phyloP scores from a whole-genome alignment of 2,797 vertebrate genomes.

The Acipenser oxyrinchus region DNA sequence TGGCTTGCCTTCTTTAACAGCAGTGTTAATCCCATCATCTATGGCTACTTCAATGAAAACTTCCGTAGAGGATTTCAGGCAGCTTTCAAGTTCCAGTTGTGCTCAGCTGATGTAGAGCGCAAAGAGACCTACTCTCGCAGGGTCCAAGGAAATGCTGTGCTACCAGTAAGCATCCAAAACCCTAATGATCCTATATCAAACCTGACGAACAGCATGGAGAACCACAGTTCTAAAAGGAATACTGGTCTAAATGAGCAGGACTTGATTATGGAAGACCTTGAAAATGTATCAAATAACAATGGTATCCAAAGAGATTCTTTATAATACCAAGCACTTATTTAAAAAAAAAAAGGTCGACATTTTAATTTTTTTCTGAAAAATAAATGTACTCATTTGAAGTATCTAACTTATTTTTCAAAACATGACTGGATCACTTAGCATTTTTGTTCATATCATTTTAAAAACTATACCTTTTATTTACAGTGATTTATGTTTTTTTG shows the following conservation, averaged over 20 bases:
- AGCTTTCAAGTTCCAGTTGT: conserved; percentile 70
- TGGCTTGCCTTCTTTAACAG: conserved; percentile 93
- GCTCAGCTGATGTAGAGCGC: conserved; percentile 37
- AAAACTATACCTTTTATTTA: too few species aligned
- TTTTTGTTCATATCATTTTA: too few species aligned
- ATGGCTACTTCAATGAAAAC: conserved; percentile 86
- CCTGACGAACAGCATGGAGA: conserved; percentile 22
- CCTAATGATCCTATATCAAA: conserved; percentile 10
- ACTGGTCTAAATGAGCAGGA: conserved; percentile 49
- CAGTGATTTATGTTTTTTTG: too few species aligned
- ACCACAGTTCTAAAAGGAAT: conserved; percentile 28
- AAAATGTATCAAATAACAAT: conserved; percentile 41
- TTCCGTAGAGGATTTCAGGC: conserved; percentile 77
- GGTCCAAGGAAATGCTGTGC: conserved; percentile 46
- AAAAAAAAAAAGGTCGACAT: too few species aligned
- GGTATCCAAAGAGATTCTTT: too few species aligned
- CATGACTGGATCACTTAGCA: too few species aligned
- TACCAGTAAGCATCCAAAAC: conserved; percentile 39
- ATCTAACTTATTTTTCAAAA: too few species aligned
- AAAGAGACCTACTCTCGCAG: conserved; percentile 45
- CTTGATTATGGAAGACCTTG: conserved; percentile 58
- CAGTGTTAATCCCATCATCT: conserved; percentile 86
- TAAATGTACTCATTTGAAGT: too few species aligned
- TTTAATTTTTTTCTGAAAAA: too few species aligned
- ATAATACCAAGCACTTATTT: too few species aligned